A percentile compares a stretch with the other conserved stretches of the same genome.
Conservation (phyloP, 2,797 vertebrate genomes). For the Potorous gilbertii region DNA sequence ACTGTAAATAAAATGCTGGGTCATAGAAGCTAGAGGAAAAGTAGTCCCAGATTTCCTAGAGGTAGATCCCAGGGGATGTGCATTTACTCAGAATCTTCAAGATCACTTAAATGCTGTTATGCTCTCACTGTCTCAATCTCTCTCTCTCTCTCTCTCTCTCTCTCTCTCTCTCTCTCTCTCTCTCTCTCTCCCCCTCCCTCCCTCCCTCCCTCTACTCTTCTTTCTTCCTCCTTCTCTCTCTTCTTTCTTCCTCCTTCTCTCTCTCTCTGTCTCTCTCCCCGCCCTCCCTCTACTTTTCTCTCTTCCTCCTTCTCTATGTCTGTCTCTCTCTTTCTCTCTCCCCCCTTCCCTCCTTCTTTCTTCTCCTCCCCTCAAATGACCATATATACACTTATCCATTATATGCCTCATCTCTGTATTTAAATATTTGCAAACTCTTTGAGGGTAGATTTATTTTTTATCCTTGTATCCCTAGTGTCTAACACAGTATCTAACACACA, state of each 20-base stretch:
- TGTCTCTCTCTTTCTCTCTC: not conserved
- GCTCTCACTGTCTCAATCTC: too few relatives aligned
- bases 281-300: too few relatives aligned
- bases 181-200: too few relatives aligned
- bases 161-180: too few relatives aligned
- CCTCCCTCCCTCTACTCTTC: too few relatives aligned
- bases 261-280: not conserved
- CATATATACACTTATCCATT: not conserved
- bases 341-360: too few relatives aligned
- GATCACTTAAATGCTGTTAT: not conserved
- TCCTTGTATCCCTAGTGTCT: not conserved
- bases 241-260: too few relatives aligned
- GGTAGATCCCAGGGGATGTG: not conserved
- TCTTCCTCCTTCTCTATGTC: not conserved
- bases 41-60: not conserved
- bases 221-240: too few relatives aligned
- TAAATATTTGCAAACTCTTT: not conserved
- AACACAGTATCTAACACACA: too few relatives aligned
- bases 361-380: too few relatives aligned
- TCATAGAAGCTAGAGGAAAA: not conserved
- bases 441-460: not conserved
- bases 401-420: too few relatives aligned
- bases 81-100: not conserved
- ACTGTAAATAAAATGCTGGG: not conserved
- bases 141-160: too few relatives aligned